Evolutionary conservation across 2,113 vertebrate species (phyloP).

Genomic region (Ursus arctos): DNA sequence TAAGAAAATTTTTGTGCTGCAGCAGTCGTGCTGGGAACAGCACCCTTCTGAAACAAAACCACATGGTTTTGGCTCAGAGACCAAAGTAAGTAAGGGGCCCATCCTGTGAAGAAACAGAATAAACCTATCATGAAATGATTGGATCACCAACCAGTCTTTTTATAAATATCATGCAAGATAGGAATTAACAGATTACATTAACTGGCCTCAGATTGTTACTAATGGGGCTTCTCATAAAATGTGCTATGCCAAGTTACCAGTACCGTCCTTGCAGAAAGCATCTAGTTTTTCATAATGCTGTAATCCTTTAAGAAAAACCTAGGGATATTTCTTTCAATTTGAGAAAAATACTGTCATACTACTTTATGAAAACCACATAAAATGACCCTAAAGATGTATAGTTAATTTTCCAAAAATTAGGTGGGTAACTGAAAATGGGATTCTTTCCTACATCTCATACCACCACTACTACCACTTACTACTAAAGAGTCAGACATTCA

Average conservation of each 20-base stretch:
- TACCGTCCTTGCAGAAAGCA: not conserved
- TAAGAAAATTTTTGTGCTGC: not conserved
- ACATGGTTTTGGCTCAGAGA: accelerated
- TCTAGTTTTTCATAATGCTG: not conserved
- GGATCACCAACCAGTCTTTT: not conserved
- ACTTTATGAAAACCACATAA: not conserved
- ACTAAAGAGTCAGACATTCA: not conserved
- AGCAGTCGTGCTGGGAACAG: too few relatives aligned
- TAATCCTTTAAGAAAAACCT: not conserved
- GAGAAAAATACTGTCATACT: not conserved
- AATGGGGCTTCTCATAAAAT: not conserved
- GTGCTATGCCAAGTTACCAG: not conserved
- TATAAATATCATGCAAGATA: not conserved
- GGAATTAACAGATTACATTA: not conserved
- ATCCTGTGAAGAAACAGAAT: not conserved
- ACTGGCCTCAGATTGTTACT: not conserved
- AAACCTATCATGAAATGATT: too few relatives aligned
- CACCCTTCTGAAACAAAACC: not conserved
- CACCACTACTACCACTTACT: too few relatives aligned
- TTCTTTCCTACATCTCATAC: not conserved
- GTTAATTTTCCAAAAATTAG: not conserved
- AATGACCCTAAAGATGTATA: not conserved
- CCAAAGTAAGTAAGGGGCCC: too few relatives aligned
- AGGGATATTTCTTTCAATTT: not conserved
- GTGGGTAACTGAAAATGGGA: not conserved